Base-by-base conservation (phyloP, 2,113 vertebrate genomes). In the Nothobranchius furzeri region DNA sequence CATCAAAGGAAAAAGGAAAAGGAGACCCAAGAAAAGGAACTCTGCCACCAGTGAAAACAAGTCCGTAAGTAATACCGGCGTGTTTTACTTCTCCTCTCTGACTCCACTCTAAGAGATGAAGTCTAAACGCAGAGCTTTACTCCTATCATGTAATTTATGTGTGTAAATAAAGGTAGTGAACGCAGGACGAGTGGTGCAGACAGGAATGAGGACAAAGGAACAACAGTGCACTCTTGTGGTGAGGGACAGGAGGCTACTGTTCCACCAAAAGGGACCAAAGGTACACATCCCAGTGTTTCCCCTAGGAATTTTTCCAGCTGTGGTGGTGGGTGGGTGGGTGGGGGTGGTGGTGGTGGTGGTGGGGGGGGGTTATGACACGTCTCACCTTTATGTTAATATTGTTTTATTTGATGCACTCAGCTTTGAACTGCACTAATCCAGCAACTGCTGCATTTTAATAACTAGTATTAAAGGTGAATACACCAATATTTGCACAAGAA, bases 141-240 rank as follows among this genome's bases (percentile, higher is more conserved):
- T 71, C 7, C 57, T 58, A 24, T 42, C 13, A 9, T 50, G 25
- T 7, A 14, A 51, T 52, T 70, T 76, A 11, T 52, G 9, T 52
- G 20, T n/a, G n/a, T 36, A 15, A 37, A 5, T 76, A 40, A 62
- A 60, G 12, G 3, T 9, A 57, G 30, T 11, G 20, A 50, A 57
- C 13, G 12, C 12, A 63, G 56, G 24, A 54, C 50, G 60, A 40
- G 70, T 46, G 7, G 52, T 57, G 56, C 68, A 64, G 12, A 57
- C 57, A 64, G 25, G 20, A 50, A 53, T 35, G 20, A 46, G 48
- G 60, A 76, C 46, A 55, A 53, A 80, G 56, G 70, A 64, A 63
- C 87, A 83, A 87, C 72, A 88, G 81, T 86, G 87, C 87, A 73
- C 90, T 84, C 90, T 90, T 82, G 88, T 89, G 90, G 90, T 73